Conservation (phyloP, 2,888 invertebrate species). For the Microplitis deprimator region DNA sequence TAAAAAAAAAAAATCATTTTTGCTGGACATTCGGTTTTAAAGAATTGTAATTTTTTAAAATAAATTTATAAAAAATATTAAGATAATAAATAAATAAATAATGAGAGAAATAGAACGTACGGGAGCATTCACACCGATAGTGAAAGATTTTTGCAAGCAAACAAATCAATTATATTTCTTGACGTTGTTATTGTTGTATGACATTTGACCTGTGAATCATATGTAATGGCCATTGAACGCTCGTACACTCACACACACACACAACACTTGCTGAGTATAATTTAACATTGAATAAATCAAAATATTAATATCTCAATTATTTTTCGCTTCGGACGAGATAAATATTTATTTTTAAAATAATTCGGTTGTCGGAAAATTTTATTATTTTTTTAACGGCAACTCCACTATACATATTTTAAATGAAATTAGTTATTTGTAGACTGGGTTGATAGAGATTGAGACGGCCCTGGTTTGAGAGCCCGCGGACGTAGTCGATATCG, state of each 20-base stretch:
- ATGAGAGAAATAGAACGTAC: not conserved
- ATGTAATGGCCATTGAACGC: conserved; percentile 38
- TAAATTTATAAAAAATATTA: not conserved
- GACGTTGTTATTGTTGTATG: conserved; percentile 47
- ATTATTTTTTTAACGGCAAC: conserved; percentile 9
- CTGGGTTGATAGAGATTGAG: not conserved
- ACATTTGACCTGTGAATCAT: conserved; percentile 54
- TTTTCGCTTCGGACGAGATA: conserved; percentile 23
- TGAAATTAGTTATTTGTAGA: not conserved
- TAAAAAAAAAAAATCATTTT: no score
- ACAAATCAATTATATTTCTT: conserved; percentile 60
- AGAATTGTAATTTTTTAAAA: not conserved
- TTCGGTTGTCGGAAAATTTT: not conserved
- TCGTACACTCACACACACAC: conserved; percentile 17
- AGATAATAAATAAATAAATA: conserved; percentile 3
- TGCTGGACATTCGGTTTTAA: no score
- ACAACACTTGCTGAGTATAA: not conserved
- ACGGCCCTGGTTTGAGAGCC: not conserved
- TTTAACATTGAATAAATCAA: conserved; percentile 36
- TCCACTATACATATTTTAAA: not conserved
- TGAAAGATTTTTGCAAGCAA: conserved; percentile 59
- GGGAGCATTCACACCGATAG: conserved; percentile 45
- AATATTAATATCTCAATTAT: conserved; percentile 40
- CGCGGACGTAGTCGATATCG: conserved; percentile 1
- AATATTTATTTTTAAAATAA: not conserved